Evolutionary conservation across 1,140 invertebrate species (phyloP), one percentile per base, ranked within the genome.

Genomic region (Leptinotarsa lineolata): DNA sequence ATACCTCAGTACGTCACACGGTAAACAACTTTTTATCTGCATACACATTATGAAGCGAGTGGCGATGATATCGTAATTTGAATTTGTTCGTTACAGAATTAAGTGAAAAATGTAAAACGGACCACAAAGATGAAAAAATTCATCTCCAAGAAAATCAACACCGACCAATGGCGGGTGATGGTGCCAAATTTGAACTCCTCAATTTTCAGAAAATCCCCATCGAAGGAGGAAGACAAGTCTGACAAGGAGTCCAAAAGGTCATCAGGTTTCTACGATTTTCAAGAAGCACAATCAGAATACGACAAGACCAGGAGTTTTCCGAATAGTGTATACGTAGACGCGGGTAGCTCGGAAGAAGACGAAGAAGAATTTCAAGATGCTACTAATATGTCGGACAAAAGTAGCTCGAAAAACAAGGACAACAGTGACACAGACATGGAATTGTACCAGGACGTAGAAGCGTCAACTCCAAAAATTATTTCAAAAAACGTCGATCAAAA

Each of bases 101-200:
- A 12, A 16, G 18, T 39, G 12, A 45, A 71, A 59, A 58, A 59
- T 63, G 60, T 63, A 15, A 66, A 15, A 66, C 11, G 22, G 18
- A 20, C 15, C 45, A 58, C 12, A 13, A 74, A 68, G 54, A 83
- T 83, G 82, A 82, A 81, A 73, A 84, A 84, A 73, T 79, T 83
- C 72, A 82, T 83, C 69, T 82, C 78, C 69, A 80, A 81, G 65
- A 83, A 83, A 78, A 76, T 84, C 54, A 70, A 76, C 0, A 81
- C 81, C 46, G 78, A 83, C 68, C 80, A 83, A 68, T 84, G 83
- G 83, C 76, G 81, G 39, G 75, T 83, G 3, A 81, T 81, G 0
- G 80, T 84, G 11, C 82, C 83, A 4, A 83, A 81, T 72, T 61
- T 84, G 15, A 83, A 80, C 54, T 76, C 78, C 11, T 61, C 77